phyloP scores from a whole-genome alignment of 2,888 invertebrate genomes.

The Salticus scenicus region DNA sequence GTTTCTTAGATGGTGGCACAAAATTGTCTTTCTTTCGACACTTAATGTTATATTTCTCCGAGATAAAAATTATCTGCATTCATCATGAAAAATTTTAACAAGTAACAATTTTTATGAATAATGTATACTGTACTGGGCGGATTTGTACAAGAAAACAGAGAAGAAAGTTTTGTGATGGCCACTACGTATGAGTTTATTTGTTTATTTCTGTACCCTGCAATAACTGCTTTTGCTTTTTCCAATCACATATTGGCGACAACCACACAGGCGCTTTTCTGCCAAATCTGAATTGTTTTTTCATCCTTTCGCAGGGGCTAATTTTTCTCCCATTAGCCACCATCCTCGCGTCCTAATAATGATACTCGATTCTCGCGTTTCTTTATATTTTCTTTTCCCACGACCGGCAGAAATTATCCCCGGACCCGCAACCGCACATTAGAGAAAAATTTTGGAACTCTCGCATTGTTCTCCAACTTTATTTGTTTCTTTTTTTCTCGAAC shows the following conservation, averaged over 20 bases:
- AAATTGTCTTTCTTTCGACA: too few relatives aligned
- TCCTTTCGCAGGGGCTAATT: conserved; percentile 50
- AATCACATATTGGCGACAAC: neutral
- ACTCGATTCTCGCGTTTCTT: conserved; percentile 15
- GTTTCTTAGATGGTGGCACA: too few relatives aligned
- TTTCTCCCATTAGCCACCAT: conserved; percentile 43
- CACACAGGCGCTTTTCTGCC: conserved; percentile 4
- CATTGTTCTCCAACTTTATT: neutral
- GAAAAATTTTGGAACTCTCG: conserved; percentile 5
- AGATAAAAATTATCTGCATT: too few relatives aligned
- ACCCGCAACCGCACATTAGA: conserved; percentile 57
- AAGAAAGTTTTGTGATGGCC: too few relatives aligned
- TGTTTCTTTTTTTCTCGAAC: neutral
- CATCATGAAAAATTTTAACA: too few relatives aligned
- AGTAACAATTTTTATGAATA: too few relatives aligned
- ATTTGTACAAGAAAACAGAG: too few relatives aligned
- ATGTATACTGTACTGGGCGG: too few relatives aligned
- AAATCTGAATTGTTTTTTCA: conserved; percentile 11
- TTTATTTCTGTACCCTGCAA: too few relatives aligned
- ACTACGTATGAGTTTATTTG: too few relatives aligned
- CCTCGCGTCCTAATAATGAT: conserved; percentile 28
- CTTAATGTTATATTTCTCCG: too few relatives aligned
- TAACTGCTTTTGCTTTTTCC: too few relatives aligned
- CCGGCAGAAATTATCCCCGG: conserved; percentile 16
- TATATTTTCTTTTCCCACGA: conserved; percentile 50